phyloP scores from a whole-genome alignment of 2,113 vertebrate genomes.

The Protobothrops mucrosquamatus region DNA sequence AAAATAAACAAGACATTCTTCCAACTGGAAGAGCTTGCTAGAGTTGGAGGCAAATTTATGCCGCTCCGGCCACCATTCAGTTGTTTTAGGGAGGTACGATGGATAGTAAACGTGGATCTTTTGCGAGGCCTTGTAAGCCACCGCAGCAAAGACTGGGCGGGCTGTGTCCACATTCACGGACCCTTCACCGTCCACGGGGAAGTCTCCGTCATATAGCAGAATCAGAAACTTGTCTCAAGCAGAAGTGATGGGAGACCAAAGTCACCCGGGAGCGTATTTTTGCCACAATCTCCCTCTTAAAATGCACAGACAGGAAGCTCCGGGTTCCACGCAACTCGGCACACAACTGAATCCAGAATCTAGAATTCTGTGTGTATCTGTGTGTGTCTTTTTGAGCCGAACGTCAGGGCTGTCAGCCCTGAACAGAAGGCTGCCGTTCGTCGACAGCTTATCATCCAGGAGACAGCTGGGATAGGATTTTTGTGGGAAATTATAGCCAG shows the following conservation, averaged over 20 bases:
- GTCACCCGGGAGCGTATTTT: no score
- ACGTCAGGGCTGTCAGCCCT: neutral
- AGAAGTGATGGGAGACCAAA: neutral
- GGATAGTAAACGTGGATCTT: neutral
- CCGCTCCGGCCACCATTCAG: neutral
- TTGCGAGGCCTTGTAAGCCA: no score
- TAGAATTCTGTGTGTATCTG: neutral
- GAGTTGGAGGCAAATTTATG: neutral
- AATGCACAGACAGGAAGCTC: neutral
- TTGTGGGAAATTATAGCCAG: slow-evolving; percentile 6
- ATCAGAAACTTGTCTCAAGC: neutral
- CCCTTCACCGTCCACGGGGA: neutral
- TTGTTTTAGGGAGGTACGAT: neutral
- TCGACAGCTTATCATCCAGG: slow-evolving; percentile 12
- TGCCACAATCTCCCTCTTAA: no score
- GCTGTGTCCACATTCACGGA: neutral
- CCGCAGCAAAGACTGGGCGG: neutral
- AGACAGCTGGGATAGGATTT: neutral
- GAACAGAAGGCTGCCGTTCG: neutral
- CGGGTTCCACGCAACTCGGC: neutral
- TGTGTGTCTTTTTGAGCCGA: neutral
- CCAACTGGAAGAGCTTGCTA: neutral
- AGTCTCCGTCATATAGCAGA: neutral
- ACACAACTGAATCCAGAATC: neutral
- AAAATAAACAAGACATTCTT: neutral